Evolutionary conservation across 1,140 invertebrate species (phyloP).

Genomic region (Drosophila sp.): DNA sequence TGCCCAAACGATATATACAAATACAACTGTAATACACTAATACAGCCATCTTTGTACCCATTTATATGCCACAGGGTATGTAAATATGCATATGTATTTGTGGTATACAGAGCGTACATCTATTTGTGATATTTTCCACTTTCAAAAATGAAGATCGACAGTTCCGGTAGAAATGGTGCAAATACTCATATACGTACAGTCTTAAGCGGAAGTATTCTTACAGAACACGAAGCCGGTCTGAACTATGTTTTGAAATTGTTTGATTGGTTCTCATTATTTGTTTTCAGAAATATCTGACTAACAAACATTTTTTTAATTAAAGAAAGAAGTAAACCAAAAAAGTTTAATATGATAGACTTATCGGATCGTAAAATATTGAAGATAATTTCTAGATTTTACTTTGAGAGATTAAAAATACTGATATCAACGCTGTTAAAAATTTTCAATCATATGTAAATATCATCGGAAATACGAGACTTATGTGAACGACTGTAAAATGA

Average conservation of each 20-base stretch:
- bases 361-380: too few species aligned
- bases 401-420: too few species aligned
- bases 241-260: too few species aligned
- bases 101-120: slow-evolving; percentile 16
- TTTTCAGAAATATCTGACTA: too few species aligned
- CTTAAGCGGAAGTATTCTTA: slow-evolving; percentile 2
- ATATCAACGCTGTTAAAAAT: too few species aligned
- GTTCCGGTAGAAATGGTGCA: slow-evolving; percentile 67
- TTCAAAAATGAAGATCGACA: slow-evolving; percentile 82
- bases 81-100: slow-evolving; percentile 12
- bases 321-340: too few species aligned
- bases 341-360: too few species aligned
- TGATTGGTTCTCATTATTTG: too few species aligned
- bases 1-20: neutral
- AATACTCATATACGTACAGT: slow-evolving; percentile 25
- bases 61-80: slow-evolving; percentile 9
- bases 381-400: too few species aligned
- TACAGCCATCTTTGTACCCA: neutral
- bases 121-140: slow-evolving; percentile 61
- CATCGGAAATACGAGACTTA: neutral
- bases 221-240: too few species aligned
- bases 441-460: too few species aligned
- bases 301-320: too few species aligned
- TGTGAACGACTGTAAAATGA: neutral
- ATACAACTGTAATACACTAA: neutral